Evolutionary conservation across 2,113 vertebrate genomes (phyloP).

Genomic region (Brachypteracias leptosomus): DNA sequence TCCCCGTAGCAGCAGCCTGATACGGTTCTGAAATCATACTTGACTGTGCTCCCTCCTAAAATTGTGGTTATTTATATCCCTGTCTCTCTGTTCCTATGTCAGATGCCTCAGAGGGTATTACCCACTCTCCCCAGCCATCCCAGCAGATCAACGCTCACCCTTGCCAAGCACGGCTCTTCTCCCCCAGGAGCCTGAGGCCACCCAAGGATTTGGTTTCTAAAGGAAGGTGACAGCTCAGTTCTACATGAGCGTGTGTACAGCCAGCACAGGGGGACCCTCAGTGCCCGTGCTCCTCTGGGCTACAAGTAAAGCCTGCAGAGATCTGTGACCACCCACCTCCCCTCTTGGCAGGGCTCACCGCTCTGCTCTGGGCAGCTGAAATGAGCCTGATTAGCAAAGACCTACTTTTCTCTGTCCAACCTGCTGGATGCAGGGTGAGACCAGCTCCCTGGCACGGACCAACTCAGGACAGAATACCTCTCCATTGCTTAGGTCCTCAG

Average conservation of each 20-base stretch:
- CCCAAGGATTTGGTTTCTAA: neutral
- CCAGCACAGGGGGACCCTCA: accelerated
- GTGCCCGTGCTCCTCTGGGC: neutral
- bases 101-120: neutral
- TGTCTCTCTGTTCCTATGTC: neutral
- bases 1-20: neutral
- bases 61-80: neutral
- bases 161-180: neutral
- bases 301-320: neutral
- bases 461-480: neutral
- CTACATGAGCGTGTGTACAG: accelerated
- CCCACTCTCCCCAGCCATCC: neutral
- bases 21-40: accelerated
- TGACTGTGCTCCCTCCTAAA: neutral
- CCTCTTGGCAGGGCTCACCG: neutral
- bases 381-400: neutral
- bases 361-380: neutral
- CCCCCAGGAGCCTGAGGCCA: neutral
- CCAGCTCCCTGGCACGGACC: neutral
- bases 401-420: neutral
- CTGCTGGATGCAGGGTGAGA: neutral
- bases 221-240: neutral
- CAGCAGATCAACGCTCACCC: neutral
- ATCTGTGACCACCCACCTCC: neutral
- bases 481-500: neutral